Evolutionary conservation across 2,888 invertebrate genomes (phyloP), one percentile per base, ranked within the genome.

Genomic region (Drosophila meridiana): DNA sequence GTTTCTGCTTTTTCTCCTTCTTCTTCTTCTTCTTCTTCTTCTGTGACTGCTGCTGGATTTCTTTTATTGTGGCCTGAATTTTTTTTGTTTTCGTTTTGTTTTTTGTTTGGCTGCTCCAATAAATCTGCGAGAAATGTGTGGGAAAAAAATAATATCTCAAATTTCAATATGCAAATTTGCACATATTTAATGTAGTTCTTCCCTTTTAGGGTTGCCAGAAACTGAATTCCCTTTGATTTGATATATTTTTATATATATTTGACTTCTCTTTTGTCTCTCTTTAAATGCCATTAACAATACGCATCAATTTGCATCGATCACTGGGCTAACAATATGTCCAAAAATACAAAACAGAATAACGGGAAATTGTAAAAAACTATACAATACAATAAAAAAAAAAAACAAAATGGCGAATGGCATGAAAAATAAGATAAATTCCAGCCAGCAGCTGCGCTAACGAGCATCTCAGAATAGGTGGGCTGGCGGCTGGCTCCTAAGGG

Each of bases 251-350:
- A 13, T 57, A 26, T 43, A 13, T 20, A 11, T 43, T n/a, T 56
- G 20, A 20, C 20, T 20, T 20, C 20, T 20, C 48, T 61, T 68
- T 59, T 26, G 38, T 60, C 32, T 52, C 40, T 64, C 53, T 70
- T 62, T 62, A 68, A 81, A 73, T 82, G 69, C 68, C 75, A 78
- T 85, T 80, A 84, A 74, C 72, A 82, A 71, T 73, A 74, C 78
- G 83, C 86, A 84, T 79, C 89, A 88, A 87, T 88, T 88, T 88
- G 89, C 89, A 87, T 87, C 89, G 87, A 87, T 87, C 89, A 87
- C 76, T 76, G 69, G 77, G 76, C 83, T 80, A 78, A 87, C 87
- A 87, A 87, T 85, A 70, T 84, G 87, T 87, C 85, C 75, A 83
- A 78, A 80, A 80, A 72, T 61, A 65, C 32, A 47, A 72, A 78